Evolutionary conservation across 2,797 vertebrate genomes (phyloP).

Genomic region (Bothrops alternatus): DNA sequence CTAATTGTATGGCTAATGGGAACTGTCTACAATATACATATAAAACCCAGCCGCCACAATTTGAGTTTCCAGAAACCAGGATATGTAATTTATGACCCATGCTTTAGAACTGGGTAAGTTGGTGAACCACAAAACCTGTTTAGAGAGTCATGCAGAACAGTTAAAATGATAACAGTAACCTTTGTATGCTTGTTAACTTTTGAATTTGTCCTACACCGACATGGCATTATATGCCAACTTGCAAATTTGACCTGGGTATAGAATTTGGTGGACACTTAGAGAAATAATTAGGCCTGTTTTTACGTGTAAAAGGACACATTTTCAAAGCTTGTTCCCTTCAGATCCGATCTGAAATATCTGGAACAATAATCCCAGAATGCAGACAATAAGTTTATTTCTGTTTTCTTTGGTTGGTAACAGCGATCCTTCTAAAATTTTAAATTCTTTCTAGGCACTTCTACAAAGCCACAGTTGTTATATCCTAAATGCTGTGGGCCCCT

Average conservation of each 20-base stretch:
- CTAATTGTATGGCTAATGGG: neutral
- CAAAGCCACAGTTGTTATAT: neutral
- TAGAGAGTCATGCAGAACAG: neutral
- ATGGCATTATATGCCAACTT: neutral
- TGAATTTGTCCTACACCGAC: neutral
- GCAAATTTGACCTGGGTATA: neutral
- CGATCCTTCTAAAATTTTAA: neutral
- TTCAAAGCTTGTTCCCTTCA: neutral
- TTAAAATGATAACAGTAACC: neutral
- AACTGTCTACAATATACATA: neutral
- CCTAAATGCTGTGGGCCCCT: neutral
- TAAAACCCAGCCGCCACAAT: neutral
- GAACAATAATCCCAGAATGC: neutral
- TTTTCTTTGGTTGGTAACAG: neutral
- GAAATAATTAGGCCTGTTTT: neutral
- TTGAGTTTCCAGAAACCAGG: neutral
- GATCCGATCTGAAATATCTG: neutral
- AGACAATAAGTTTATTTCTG: neutral
- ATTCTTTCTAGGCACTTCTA: neutral
- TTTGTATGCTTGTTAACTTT: neutral
- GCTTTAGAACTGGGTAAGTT: neutral
- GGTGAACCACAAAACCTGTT: neutral
- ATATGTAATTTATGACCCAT: neutral
- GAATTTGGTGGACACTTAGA: neutral
- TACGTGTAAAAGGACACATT: neutral